A percentile compares a stretch with the other conserved stretches of the same genome.
phyloP scores from a whole-genome alignment of 2,797 vertebrate genomes.

The Xiphorhynchus erythropygius region DNA sequence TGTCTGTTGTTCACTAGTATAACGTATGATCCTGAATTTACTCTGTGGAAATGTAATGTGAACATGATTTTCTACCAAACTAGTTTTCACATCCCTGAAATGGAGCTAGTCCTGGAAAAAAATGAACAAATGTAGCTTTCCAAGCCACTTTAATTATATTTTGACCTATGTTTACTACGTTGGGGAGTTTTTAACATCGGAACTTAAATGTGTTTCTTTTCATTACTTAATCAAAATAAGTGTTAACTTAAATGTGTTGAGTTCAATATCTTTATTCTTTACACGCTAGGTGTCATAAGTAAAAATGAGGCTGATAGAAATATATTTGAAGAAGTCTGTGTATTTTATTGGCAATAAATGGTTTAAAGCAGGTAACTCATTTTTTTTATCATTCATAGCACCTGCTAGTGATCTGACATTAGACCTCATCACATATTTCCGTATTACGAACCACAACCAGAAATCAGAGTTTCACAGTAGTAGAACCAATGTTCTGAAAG shows the following conservation, averaged over 20 bases:
- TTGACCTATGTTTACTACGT: neutral
- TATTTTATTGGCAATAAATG: neutral
- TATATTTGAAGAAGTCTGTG: neutral
- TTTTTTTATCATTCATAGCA: neutral
- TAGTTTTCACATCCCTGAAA: neutral
- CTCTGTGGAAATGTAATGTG: neutral
- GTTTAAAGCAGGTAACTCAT: neutral
- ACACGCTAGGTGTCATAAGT: neutral
- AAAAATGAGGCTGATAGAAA: neutral
- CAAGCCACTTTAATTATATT: neutral
- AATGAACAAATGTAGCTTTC: neutral
- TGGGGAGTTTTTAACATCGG: rapidly evolving
- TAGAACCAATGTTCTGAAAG: neutral
- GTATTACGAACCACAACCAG: neutral
- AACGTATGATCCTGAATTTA: neutral
- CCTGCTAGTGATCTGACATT: neutral
- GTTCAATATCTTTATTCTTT: neutral
- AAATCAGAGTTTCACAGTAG: neutral
- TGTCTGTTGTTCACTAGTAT: neutral
- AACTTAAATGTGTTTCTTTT: neutral
- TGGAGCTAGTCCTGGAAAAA: neutral
- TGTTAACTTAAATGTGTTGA: neutral
- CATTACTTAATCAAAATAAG: neutral
- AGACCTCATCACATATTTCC: neutral
- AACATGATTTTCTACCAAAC: neutral